Base-by-base conservation (phyloP, 2,797 vertebrate genomes). In the Typhlichthys eigenmanni region DNA sequence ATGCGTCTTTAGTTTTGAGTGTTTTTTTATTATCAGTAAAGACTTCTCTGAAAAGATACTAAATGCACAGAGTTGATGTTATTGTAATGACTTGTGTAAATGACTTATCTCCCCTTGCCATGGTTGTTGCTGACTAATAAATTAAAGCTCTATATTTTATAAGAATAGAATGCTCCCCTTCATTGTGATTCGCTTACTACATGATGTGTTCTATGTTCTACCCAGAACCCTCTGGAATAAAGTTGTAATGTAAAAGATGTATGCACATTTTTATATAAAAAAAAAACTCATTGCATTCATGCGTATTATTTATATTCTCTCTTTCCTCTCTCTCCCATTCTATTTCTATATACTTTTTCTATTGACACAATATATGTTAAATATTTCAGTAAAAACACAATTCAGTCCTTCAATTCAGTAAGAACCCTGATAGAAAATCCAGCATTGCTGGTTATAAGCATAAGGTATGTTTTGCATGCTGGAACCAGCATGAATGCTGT, bases 131-230 rank as follows among this genome's bases (percentile, higher is more conserved):
- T 82, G 86, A 91, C 90, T 92, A 92, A 93, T 93, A 92, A 92
- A 93, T 93, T 91, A 93, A 93, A 93, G 92, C 87, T 93, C 88
- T 93, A 93, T 93, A 93, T 93, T 93, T 93, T 92, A 88, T 93
- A 92, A 91, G 86, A 92, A 91, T 85, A 79, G 83, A 88, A 86
- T 80, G 82, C 69, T 84, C 82, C 78, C 78, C 72, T 83, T 90
- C 76, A 83, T 91, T 88, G 82, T 85, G 80, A 87, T 82, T 82
- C 70, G 74, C 80, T 82, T 81, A 71, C 84, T 88, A 71, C 72
- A 84, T 73, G 73, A 79, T 89, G 82, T 88, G 78, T 80, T 84
- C 75, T 79, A 81, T 89, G 81, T 85, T 83, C 80, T 86, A 72
- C 80, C 73, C 79, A 82, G 76, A 86, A 81, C 55, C 47, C 66